phyloP scores from a whole-genome alignment of 2,888 invertebrate species.

The Mactromeris polynyma region DNA sequence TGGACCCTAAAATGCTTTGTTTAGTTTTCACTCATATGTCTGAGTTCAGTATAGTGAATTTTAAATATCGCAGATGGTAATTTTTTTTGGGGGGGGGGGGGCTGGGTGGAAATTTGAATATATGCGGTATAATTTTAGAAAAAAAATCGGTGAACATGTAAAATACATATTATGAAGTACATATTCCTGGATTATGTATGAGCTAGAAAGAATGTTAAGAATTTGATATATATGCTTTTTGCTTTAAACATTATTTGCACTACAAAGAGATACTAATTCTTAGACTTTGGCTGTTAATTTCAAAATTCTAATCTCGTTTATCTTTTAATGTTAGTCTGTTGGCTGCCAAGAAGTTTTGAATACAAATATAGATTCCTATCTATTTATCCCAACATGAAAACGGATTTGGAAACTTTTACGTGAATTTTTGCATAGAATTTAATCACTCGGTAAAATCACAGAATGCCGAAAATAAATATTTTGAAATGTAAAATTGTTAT shows the following conservation, averaged over 20 bases:
- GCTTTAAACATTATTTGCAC: neutral
- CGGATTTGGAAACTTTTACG: neutral
- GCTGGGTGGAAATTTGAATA: neutral
- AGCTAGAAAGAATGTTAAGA: neutral
- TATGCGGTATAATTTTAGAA: neutral
- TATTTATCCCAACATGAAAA: neutral
- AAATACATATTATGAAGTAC: neutral
- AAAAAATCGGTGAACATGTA: neutral
- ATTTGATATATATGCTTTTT: neutral
- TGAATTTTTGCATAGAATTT: neutral
- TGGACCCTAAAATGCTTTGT: too few relatives aligned
- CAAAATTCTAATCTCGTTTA: neutral
- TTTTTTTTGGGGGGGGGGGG: too few relatives aligned
- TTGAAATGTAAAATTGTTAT: neutral
- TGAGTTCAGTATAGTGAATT: too few relatives aligned
- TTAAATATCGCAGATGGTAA: too few relatives aligned
- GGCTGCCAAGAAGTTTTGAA: neutral
- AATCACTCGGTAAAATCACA: slow-evolving; percentile 7
- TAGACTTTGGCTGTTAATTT: neutral
- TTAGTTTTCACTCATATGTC: too few relatives aligned
- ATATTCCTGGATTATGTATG: neutral
- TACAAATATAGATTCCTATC: slow-evolving; percentile 7
- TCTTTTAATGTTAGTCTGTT: neutral
- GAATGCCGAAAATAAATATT: neutral
- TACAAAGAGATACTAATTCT: neutral